These are phyloP conservation scores for Heliconius eleuchia DNA, from an alignment of 1,140 invertebrate species.

Conservation along the genomic window DNA sequence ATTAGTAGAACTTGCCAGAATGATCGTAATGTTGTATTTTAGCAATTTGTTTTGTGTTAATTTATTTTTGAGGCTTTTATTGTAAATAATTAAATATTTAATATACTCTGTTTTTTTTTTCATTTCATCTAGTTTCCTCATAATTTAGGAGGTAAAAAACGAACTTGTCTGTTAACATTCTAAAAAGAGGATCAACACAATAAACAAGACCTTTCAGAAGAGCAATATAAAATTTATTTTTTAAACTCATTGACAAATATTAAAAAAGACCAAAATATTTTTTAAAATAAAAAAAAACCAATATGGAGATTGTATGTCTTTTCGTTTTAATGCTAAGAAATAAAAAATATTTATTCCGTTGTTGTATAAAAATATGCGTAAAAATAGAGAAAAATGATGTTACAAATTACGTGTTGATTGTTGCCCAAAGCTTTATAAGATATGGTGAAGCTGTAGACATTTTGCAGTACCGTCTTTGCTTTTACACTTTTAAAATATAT, in stretches of 20 bases:
- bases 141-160: too few species aligned
- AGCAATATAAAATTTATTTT: slow-evolving; percentile 80
- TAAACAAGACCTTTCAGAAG: slow-evolving; percentile 57
- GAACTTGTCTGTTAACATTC: too few species aligned
- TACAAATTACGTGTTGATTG: slow-evolving; percentile 61
- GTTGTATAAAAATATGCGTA: slow-evolving; percentile 81
- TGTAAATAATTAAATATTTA: too few species aligned
- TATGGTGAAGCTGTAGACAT: slow-evolving; percentile 39
- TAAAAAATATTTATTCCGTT: slow-evolving; percentile 72
- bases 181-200: slow-evolving; percentile 12
- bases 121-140: too few species aligned
- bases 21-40: too few species aligned
- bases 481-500: background rate
- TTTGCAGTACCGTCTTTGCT: slow-evolving; percentile 48
- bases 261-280: slow-evolving; percentile 62
- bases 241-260: slow-evolving; percentile 68
- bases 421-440: slow-evolving; percentile 31
- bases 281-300: slow-evolving; percentile 58
- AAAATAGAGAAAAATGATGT: slow-evolving; percentile 74
- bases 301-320: slow-evolving; percentile 76
- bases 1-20: too few species aligned
- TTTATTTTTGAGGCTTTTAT: too few species aligned
- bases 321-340: slow-evolving; percentile 80
- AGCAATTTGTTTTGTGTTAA: too few species aligned
- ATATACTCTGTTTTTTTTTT: too few species aligned